phyloP scores from a whole-genome alignment of 2,888 invertebrate species.

The Sisyra terminalis region DNA sequence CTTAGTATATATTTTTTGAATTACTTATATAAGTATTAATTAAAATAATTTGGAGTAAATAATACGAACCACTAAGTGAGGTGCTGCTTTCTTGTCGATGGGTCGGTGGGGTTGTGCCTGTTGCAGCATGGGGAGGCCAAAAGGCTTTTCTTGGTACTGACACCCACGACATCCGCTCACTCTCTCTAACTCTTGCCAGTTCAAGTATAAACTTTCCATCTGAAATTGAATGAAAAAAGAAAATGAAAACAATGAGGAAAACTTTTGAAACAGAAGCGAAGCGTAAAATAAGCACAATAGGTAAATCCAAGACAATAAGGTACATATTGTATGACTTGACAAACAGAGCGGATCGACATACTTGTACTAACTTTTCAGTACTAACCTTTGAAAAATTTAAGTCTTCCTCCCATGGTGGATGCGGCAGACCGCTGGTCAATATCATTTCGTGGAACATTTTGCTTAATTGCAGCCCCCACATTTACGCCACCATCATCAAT shows the following conservation, averaged over 20 bases:
- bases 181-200: slow-evolving; percentile 56
- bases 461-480: slow-evolving; percentile 31
- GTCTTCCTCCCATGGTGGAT: slow-evolving; percentile 35
- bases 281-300: neutral
- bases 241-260: slow-evolving; percentile 1
- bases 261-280: neutral
- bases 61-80: slow-evolving; percentile 54
- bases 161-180: slow-evolving; percentile 75
- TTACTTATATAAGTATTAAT: slow-evolving; percentile 11
- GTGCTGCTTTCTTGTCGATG: slow-evolving; percentile 57
- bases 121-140: slow-evolving; percentile 63
- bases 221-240: slow-evolving; percentile 19
- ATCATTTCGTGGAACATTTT: slow-evolving; percentile 28
- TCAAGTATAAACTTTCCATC: slow-evolving; percentile 87
- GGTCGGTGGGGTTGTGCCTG: slow-evolving; percentile 34
- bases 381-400: slow-evolving; percentile 65
- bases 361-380: slow-evolving; percentile 11
- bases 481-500: slow-evolving; percentile 37
- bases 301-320: neutral
- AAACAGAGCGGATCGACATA: slow-evolving; percentile 6
- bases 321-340: neutral
- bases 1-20: no score
- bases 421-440: slow-evolving; percentile 18
- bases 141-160: slow-evolving; percentile 78
- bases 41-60: slow-evolving; percentile 9